Evolutionary conservation across 2,113 vertebrate species (phyloP).

Genomic region (Nesoenas mayeri): DNA sequence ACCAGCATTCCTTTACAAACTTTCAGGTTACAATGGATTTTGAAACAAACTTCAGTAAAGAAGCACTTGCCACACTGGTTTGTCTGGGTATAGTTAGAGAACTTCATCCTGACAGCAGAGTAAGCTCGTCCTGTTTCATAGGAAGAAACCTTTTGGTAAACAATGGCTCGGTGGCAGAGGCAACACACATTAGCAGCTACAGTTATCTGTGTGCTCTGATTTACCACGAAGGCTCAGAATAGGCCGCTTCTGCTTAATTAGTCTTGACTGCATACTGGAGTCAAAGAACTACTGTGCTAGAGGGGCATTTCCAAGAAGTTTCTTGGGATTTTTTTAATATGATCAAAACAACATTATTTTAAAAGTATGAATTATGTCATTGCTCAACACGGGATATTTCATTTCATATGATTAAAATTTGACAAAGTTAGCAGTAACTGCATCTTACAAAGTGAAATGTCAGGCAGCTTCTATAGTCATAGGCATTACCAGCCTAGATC

Average conservation of each 20-base stretch:
- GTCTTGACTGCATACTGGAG: not conserved
- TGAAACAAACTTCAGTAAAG: not conserved
- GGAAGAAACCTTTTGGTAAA: not conserved
- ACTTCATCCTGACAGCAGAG: not conserved
- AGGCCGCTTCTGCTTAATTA: not conserved
- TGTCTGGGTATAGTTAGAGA: not conserved
- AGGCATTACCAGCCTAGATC: not conserved
- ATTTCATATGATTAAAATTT: not conserved
- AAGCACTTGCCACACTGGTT: not conserved
- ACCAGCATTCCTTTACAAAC: not conserved
- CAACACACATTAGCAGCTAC: not conserved
- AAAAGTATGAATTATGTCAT: not conserved
- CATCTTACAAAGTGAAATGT: not conserved
- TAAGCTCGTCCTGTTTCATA: not conserved
- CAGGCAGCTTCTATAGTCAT: not conserved
- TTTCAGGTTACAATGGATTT: not conserved
- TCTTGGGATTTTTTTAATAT: not conserved
- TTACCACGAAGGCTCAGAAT: not conserved
- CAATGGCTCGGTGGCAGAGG: not conserved
- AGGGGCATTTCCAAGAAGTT: not conserved
- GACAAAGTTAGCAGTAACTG: constrained; percentile 24
- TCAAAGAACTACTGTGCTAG: not conserved
- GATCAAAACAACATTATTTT: not conserved
- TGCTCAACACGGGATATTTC: not conserved
- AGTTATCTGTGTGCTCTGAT: not conserved